A percentile compares a stretch with the other conserved stretches of the same genome.
These are phyloP conservation scores for Typhlichthys eigenmanni DNA, from an alignment of 2,797 vertebrate genomes.

Conservation along the genomic window DNA sequence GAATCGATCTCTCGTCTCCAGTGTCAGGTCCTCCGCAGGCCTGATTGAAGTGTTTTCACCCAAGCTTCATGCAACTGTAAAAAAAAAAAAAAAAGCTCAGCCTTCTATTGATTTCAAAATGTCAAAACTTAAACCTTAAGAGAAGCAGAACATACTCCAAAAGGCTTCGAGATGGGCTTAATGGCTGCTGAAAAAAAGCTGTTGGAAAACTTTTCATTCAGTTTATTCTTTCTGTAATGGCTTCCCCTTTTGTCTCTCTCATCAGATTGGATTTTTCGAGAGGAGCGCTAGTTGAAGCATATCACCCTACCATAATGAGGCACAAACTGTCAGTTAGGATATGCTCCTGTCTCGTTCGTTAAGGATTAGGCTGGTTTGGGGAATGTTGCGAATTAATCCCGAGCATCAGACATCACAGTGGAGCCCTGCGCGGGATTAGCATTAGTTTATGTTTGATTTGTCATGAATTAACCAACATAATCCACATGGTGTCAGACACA, in stretches of 20 bases:
- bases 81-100: conserved; percentile 60
- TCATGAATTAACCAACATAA: conserved; percentile 72
- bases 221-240: conserved; percentile 67
- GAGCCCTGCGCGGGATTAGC: conserved; percentile 70
- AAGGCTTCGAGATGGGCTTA: conserved; percentile 69
- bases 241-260: conserved; percentile 62
- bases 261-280: conserved; percentile 62
- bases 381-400: conserved; percentile 73
- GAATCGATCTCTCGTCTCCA: conserved; percentile 73
- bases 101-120: conserved; percentile 79
- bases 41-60: conserved; percentile 81
- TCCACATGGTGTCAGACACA: conserved; percentile 77
- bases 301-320: conserved; percentile 67
- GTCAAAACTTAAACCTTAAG: conserved; percentile 78
- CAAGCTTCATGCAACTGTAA: conserved; percentile 61
- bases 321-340: conserved; percentile 70
- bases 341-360: conserved; percentile 67
- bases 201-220: conserved; percentile 66
- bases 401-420: conserved; percentile 73
- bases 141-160: conserved; percentile 68
- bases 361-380: conserved; percentile 73
- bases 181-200: conserved; percentile 67
- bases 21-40: conserved; percentile 67
- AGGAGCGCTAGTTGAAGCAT: conserved; percentile 64
- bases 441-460: conserved; percentile 73